A percentile compares a stretch with the other conserved stretches of the same genome.
These are phyloP conservation scores for Peromyscus eremicus DNA, from an alignment of 2,797 vertebrate species.

Conservation along the genomic window DNA sequence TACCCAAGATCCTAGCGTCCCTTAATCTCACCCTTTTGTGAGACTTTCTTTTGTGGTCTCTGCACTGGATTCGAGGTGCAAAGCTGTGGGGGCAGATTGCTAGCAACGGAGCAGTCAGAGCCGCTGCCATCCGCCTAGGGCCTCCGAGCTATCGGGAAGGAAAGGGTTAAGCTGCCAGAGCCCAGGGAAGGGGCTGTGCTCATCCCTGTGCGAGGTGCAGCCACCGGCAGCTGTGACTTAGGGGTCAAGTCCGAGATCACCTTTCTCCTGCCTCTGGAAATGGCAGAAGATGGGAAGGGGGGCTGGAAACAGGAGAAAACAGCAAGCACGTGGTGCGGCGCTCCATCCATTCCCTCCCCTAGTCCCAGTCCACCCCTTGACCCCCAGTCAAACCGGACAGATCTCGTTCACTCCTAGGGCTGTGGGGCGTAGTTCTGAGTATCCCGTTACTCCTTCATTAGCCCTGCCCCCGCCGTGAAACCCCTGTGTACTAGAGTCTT, in stretches of 20 bases:
- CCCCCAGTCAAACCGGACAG: slow-evolving; percentile 58
- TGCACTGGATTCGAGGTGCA: slow-evolving; percentile 74
- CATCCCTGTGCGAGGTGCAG: slow-evolving; percentile 82
- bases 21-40: slow-evolving; percentile 69
- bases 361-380: not conserved
- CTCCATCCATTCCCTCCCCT: not conserved
- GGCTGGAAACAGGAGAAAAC: slow-evolving; percentile 51
- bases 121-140: not conserved
- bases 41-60: slow-evolving; percentile 49
- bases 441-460: not conserved
- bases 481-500: not conserved
- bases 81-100: slow-evolving; percentile 72
- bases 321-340: slow-evolving; percentile 58
- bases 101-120: slow-evolving; percentile 65
- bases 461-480: slow-evolving; percentile 4
- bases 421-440: not conserved
- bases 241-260: slow-evolving; percentile 88
- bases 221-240: slow-evolving; percentile 82
- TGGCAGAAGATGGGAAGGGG: slow-evolving; percentile 76
- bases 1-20: slow-evolving; percentile 64
- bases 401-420: slow-evolving; percentile 58
- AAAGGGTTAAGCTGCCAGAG: slow-evolving; percentile 84
- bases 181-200: slow-evolving; percentile 75
- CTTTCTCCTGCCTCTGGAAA: slow-evolving; percentile 83
- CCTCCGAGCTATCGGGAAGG: slow-evolving; percentile 38